Percentiles rank a stretch among this genome's conserved stretches.
Evolutionary conservation across 2,888 invertebrate genomes (phyloP).

Genomic region (Lithophane ornitopus): DNA sequence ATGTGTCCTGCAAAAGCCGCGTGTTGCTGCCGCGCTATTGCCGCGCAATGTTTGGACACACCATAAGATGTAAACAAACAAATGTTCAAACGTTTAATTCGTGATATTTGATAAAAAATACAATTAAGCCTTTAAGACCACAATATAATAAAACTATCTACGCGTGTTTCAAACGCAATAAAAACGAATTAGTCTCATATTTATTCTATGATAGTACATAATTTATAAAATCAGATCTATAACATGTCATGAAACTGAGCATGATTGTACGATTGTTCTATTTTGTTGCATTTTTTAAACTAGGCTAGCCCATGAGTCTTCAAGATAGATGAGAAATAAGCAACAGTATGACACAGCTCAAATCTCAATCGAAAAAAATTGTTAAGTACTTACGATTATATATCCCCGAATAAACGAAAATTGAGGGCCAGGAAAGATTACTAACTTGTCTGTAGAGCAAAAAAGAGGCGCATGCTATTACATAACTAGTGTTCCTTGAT

Average conservation of each 20-base stretch:
- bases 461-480: too few species aligned
- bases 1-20: too few species aligned
- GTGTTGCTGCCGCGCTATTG: too few species aligned
- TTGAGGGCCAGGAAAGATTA: too few species aligned
- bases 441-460: too few species aligned
- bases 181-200: constrained; percentile 38
- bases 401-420: too few species aligned
- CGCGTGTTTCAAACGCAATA: constrained; percentile 33
- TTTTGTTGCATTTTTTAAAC: background rate
- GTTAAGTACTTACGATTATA: too few species aligned
- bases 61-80: constrained; percentile 19
- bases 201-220: constrained; percentile 16
- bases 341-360: background rate
- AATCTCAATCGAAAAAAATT: too few species aligned
- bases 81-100: constrained; percentile 25
- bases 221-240: constrained; percentile 37
- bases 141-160: constrained; percentile 12
- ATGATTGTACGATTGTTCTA: constrained; percentile 4
- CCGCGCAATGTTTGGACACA: too few species aligned
- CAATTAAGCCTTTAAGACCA: constrained; percentile 37
- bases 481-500: background rate
- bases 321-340: background rate
- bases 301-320: background rate
- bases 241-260: constrained; percentile 20
- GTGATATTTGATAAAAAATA: constrained; percentile 29